phyloP scores from a whole-genome alignment of 2,888 invertebrate species.

The Dugesia japonica region DNA sequence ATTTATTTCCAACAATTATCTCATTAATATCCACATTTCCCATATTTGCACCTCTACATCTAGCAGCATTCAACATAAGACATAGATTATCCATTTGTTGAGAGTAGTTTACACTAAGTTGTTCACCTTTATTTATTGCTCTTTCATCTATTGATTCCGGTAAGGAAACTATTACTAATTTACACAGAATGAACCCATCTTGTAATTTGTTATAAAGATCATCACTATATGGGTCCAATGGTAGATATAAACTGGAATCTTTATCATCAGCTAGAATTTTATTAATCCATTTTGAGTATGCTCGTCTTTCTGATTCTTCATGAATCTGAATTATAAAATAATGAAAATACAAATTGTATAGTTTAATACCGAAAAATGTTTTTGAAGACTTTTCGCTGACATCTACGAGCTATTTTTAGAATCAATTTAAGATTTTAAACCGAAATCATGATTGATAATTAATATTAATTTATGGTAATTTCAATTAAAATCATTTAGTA shows the following conservation, averaged over 20 bases:
- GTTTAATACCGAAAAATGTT: neutral
- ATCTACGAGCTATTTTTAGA: neutral
- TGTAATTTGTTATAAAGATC: neutral
- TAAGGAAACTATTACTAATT: neutral
- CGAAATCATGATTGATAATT: no score
- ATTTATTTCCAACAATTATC: neutral
- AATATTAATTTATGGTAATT: no score
- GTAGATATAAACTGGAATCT: neutral
- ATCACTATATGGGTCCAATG: neutral
- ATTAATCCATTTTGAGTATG: neutral
- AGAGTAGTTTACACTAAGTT: neutral
- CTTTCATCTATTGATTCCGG: neutral
- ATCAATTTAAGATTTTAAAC: no score
- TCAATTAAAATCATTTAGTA: no score
- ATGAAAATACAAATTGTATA: neutral
- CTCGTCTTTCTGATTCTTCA: neutral
- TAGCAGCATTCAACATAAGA: neutral
- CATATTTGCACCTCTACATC: neutral
- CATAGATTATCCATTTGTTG: neutral
- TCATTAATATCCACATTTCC: neutral
- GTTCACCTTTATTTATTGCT: neutral
- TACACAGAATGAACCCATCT: neutral
- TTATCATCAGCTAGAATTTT: neutral
- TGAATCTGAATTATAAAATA: neutral
- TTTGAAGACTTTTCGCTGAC: slow-evolving; percentile 13